Evolutionary conservation across 2,113 vertebrate species (phyloP), one percentile per base, ranked within the genome.

Genomic region (Daphoenositta chrysoptera): DNA sequence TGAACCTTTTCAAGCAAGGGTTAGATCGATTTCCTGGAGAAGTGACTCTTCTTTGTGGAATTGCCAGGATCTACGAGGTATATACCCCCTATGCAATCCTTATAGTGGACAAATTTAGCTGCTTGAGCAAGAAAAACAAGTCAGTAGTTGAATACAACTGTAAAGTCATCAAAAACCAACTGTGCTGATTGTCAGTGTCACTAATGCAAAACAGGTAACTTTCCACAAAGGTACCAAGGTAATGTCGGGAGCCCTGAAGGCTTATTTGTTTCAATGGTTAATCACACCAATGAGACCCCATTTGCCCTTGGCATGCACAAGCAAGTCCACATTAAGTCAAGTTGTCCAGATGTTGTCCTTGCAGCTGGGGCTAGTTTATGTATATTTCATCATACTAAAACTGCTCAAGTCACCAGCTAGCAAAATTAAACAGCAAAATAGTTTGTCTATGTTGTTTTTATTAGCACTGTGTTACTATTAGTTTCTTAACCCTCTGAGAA

Each of bases 1-100:
- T 99, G 88, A 99, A 98, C 95, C 97, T 99, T 94, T 99, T 99
- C 97, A 99, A 99, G 96, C 99, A 99, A 98, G 99, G 99, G 35
- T 98, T 99, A 92, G 99, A 99, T 77, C 98, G 98, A 63, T 99
- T 99, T 97, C 99, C 99, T 63, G 99, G 99, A 75, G 99, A 99
- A 95, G 99, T 99, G 75, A 98, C 98, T 33, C 98, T 99, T 48
- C 97, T 99, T 71, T 99, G 99, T 92, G 99, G 99, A 91, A 99
- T 99, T 80, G 99, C 99, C 93, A 98, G 99, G 83, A 99, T 99
- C 96, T 98, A 99, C 8, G 99, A 99, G 99, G 98, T 98, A 96
- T 45, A 90, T 30, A 48, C 11, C 18, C 28, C 18, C 33, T 48
- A 4, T 42, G 4, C 21, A 53, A 2, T 63, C 33, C 20, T 65